Conservation (phyloP, 2,888 invertebrate genomes). For the Argyresthia albistria region DNA sequence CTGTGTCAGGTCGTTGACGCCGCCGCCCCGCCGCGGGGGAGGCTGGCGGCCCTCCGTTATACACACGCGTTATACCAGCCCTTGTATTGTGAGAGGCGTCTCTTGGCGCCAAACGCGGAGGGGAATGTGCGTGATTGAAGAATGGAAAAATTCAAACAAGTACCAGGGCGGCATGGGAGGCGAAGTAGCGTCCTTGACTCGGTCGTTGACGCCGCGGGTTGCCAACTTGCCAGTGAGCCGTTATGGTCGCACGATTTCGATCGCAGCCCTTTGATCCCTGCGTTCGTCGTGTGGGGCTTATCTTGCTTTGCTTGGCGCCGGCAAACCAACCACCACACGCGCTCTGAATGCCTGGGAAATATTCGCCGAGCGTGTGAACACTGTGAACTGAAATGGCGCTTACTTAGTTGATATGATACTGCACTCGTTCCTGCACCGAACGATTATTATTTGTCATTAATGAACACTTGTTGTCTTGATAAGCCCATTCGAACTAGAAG, state of each 20-base stretch:
- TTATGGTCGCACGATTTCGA: background rate
- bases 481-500: background rate
- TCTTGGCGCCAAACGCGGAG: background rate
- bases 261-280: background rate
- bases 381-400: background rate
- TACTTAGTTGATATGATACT: background rate
- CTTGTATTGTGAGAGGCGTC: background rate
- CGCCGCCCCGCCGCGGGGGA: background rate
- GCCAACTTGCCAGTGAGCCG: background rate
- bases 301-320: background rate
- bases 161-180: background rate
- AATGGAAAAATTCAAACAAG: too few relatives aligned
- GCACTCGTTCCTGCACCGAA: background rate
- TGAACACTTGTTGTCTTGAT: background rate
- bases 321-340: background rate
- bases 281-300: too few relatives aligned
- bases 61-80: constrained; percentile 31
- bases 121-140: background rate
- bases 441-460: background rate
- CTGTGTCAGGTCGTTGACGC: constrained; percentile 53
- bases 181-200: constrained; percentile 8
- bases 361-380: background rate
- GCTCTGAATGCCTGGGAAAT: background rate
- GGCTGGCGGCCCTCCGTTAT: constrained; percentile 37
- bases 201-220: constrained; percentile 9